Base-by-base conservation (phyloP, 2,888 invertebrate species). In the Chymomyza fuscimana region DNA sequence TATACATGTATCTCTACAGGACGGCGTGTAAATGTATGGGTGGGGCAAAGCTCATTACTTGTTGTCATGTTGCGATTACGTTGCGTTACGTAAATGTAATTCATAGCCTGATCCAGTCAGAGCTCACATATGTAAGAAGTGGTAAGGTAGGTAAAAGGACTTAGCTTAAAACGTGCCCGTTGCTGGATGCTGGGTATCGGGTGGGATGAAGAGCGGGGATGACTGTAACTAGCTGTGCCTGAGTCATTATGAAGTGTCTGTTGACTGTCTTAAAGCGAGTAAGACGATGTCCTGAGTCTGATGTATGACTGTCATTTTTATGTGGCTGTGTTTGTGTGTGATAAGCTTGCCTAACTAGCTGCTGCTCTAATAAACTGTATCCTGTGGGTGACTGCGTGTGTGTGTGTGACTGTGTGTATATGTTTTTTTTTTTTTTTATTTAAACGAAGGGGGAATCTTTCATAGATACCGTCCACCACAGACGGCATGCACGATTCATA, bases 271-370 rank as follows among this genome's bases (percentile, higher is more conserved):
- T 67, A 68, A 67, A 63, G 64, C 61, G 67, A 76, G 76, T 69
- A 59, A 9, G 63, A 50, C 50, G 52, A 40, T 50, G 58, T 62
- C 58, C 36, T 63, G 60, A 65, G 25, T 73, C 58, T 77, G 82
- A 83, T 87, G 77, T 85, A 83, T 87, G 86, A 75, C 79, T 82
- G 87, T 75, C 82, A 83, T 82, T 85, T 83, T 71, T 80, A 75
- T 71, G 67, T 71, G 71, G 66, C 40, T 4, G 40, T 46, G 12
- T 51, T n/a, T 46, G 40, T 46, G 40, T 46, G 40, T 7, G 40
- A 12, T 46, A 46, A 46, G 40, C 40, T 46, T 12, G 12, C 12
- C 40, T 46, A 46, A 46, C 40, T 46, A 46, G 40, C 40, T 46
- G 40, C 40, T 46, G 40, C 40, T 10, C 40, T 46, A 46, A 46